A percentile compares a stretch with the other conserved stretches of the same genome.
phyloP scores from a whole-genome alignment of 2,113 vertebrate genomes.

The Rhea americana region DNA sequence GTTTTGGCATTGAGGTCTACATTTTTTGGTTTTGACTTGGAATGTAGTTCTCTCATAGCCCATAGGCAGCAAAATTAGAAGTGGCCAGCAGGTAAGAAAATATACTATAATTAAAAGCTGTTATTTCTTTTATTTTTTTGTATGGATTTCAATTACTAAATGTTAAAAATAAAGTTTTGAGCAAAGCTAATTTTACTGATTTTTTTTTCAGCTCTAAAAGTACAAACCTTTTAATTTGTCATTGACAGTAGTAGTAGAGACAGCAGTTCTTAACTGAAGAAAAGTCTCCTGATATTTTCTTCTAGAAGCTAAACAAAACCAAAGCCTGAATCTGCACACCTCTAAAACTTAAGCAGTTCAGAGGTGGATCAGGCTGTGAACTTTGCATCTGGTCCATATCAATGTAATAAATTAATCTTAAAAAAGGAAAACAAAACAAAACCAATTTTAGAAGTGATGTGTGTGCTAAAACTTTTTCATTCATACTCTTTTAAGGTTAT shows the following conservation, averaged over 20 bases:
- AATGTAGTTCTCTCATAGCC: slow-evolving; percentile 45
- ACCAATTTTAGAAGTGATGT: background rate
- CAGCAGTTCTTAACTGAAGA: slow-evolving; percentile 8
- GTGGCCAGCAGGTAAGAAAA: slow-evolving; percentile 25
- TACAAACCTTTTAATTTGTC: slow-evolving; percentile 42
- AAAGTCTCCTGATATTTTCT: background rate
- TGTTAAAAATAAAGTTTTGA: slow-evolving; percentile 13
- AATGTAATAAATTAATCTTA: background rate
- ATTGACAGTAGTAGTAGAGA: slow-evolving; percentile 22
- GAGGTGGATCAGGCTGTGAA: background rate
- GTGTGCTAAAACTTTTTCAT: background rate
- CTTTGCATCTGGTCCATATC: background rate
- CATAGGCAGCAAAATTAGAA: slow-evolving; percentile 55
- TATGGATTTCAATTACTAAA: slow-evolving; percentile 24
- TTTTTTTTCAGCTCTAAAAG: slow-evolving; percentile 41
- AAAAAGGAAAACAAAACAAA: background rate
- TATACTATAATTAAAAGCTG: slow-evolving; percentile 45
- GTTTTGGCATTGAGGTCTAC: slow-evolving; percentile 46
- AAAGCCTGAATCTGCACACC: background rate
- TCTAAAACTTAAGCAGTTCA: background rate
- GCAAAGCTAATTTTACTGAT: background rate
- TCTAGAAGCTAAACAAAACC: background rate
- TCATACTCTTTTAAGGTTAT: background rate
- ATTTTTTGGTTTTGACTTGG: slow-evolving; percentile 48
- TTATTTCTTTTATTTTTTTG: slow-evolving; percentile 35